Evolutionary conservation across 2,113 vertebrate species (phyloP).

Genomic region (Lepisosteus oculatus): DNA sequence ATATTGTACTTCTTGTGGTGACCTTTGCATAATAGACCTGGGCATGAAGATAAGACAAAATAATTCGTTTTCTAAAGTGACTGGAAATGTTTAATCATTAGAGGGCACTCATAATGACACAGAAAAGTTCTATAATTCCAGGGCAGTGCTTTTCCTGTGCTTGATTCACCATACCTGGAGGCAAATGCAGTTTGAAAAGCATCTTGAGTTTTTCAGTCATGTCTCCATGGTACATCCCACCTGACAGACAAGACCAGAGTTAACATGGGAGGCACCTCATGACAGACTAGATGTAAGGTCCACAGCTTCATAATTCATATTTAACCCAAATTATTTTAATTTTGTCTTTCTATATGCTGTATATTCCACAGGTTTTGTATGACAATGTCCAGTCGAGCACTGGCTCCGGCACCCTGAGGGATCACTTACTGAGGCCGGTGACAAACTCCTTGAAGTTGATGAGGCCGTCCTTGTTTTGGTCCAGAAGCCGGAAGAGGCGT

Average conservation of each 20-base stretch:
- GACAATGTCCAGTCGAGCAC: background rate
- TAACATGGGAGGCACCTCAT: background rate
- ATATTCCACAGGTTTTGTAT: background rate
- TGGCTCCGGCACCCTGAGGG: no score
- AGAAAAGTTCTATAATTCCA: no score
- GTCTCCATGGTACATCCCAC: conserved; percentile 94
- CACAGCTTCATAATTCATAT: no score
- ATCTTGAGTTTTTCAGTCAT: conserved; percentile 92
- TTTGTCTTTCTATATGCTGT: no score
- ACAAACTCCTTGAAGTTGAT: conserved; percentile 98
- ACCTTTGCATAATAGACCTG: no score
- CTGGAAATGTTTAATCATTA: no score
- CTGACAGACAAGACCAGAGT: conserved; percentile 48
- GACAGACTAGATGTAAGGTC: no score
- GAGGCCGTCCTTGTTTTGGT: conserved; percentile 85
- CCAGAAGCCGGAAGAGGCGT: conserved; percentile 88
- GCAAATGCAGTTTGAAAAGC: conserved; percentile 92
- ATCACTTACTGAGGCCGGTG: conserved; percentile 82
- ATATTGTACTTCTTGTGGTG: no score
- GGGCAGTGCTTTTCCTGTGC: background rate
- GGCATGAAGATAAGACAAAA: no score
- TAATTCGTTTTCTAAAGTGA: no score
- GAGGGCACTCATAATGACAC: no score
- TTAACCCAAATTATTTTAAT: no score
- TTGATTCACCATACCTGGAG: conserved; percentile 74